Conservation (phyloP, 92 coral and sea anemone genomes). For the Heteractis magnifica region DNA sequence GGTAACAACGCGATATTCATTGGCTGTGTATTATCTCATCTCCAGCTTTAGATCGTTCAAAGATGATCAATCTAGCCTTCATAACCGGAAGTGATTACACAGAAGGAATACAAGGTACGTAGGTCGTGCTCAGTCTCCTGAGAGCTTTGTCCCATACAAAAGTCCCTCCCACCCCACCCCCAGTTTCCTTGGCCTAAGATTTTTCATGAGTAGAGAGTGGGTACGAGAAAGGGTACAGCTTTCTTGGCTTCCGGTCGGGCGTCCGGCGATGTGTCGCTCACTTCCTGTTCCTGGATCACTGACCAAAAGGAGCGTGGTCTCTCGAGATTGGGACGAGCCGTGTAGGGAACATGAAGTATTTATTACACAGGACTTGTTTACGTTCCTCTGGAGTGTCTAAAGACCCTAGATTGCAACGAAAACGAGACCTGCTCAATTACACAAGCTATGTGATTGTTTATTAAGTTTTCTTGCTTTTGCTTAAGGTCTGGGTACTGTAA, state of each 20-base stretch:
- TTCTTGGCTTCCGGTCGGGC: too few species aligned
- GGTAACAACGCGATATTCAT: too few species aligned
- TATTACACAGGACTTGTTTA: neutral
- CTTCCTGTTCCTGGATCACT: too few species aligned
- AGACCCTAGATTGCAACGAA: too few species aligned
- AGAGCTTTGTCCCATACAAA: neutral
- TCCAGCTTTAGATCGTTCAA: constrained; percentile 75
- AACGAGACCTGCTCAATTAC: too few species aligned
- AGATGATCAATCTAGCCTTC: constrained; percentile 83
- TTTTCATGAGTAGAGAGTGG: neutral
- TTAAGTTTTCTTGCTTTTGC: neutral
- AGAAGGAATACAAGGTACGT: constrained; percentile 88
- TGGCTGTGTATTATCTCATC: neutral
- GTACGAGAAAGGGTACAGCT: too few species aligned
- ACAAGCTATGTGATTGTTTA: too few species aligned
- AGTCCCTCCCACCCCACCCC: neutral
- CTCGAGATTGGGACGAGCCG: too few species aligned
- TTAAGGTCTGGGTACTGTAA: constrained; percentile 85
- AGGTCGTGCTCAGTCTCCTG: neutral
- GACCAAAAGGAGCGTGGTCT: too few species aligned
- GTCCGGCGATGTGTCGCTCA: too few species aligned
- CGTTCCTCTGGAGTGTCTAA: neutral
- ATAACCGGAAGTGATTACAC: constrained; percentile 98
- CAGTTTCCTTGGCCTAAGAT: neutral
- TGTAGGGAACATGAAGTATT: neutral